These are phyloP conservation scores for Latrodectus geometricus DNA, from an alignment of 1,140 invertebrate species.

Conservation along the genomic window DNA sequence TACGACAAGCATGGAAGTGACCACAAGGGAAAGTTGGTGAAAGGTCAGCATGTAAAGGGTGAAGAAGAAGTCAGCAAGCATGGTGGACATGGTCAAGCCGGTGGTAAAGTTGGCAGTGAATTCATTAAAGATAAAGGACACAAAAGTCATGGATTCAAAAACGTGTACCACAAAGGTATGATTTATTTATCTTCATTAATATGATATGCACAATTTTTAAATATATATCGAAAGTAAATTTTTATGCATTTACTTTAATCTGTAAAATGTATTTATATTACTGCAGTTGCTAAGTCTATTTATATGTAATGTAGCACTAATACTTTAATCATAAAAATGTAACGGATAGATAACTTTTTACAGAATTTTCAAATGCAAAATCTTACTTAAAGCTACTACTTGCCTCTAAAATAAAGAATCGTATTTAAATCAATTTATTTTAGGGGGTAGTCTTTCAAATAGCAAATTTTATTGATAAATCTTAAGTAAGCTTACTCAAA, in stretches of 20 bases:
- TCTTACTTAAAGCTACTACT: no score
- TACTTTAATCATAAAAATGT: no score
- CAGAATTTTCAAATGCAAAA: no score
- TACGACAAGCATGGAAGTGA: conserved; percentile 53
- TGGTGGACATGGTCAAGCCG: conserved; percentile 20
- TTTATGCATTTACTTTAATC: neutral
- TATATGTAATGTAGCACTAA: conserved; percentile 30
- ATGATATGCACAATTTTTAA: no score
- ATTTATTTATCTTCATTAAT: no score
- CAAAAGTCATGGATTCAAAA: conserved; percentile 55
- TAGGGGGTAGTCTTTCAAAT: no score
- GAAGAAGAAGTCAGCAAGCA: neutral
- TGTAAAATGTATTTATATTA: neutral
- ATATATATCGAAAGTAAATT: no score
- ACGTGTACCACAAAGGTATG: conserved; percentile 52
- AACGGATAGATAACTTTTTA: no score
- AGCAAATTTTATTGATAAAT: no score
- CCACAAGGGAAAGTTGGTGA: conserved; percentile 24
- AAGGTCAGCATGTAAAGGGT: conserved; percentile 24
- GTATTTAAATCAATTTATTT: no score
- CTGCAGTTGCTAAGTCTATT: conserved; percentile 17
- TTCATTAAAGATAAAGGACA: conserved; percentile 51
- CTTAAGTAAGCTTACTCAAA: no score
- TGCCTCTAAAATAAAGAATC: no score
- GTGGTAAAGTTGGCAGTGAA: conserved; percentile 32